Conservation (phyloP, 64 coral and sea anemone genomes). For the Actinia tenebrosa region DNA sequence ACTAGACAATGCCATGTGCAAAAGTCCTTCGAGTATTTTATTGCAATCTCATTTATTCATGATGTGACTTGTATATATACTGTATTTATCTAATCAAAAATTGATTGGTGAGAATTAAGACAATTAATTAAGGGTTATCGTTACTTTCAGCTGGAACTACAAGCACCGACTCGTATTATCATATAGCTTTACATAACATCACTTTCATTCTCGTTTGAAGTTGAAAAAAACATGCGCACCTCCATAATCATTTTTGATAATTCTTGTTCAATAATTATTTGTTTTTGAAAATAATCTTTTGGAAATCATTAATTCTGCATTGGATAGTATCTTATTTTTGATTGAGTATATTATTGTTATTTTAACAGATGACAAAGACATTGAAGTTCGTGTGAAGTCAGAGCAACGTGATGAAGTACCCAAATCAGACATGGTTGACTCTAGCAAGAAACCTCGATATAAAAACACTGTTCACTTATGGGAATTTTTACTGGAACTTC, state of each 20-base stretch:
- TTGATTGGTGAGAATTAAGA: not conserved
- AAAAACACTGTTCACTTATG: conserved; percentile 46
- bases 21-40: too few species aligned
- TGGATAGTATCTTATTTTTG: not conserved
- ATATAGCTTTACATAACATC: not conserved
- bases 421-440: not conserved
- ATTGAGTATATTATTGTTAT: not conserved
- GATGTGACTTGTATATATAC: not conserved
- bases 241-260: too few species aligned
- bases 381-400: not conserved
- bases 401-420: not conserved
- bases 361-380: not conserved
- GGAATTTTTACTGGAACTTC: conserved; percentile 50
- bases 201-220: not conserved
- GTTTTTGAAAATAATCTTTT: too few species aligned
- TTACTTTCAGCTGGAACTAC: not conserved
- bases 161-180: not conserved
- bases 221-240: not conserved
- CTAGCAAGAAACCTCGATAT: conserved; percentile 4
- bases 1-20: too few species aligned
- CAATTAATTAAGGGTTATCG: not conserved
- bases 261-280: too few species aligned
- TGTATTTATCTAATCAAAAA: not conserved
- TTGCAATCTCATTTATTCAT: not conserved
- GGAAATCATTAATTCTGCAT: too few species aligned